These are phyloP conservation scores for Syritta pipiens DNA, from an alignment of 2,888 invertebrate species.

Conservation along the genomic window DNA sequence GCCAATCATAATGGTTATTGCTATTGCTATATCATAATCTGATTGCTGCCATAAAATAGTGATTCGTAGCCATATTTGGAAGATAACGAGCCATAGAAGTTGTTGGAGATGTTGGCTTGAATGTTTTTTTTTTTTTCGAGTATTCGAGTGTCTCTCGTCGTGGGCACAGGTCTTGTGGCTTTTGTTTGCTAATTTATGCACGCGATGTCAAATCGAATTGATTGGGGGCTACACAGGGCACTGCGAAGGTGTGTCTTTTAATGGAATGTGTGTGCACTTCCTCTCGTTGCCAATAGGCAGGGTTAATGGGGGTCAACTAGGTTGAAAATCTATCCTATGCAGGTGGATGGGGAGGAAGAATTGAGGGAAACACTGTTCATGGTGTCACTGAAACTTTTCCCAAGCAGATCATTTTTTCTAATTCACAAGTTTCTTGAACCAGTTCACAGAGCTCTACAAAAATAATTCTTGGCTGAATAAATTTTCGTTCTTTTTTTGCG, in stretches of 20 bases:
- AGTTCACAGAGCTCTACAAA: no score
- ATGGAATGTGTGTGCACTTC: no score
- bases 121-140: not conserved
- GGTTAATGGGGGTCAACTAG: not conserved
- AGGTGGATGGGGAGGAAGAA: no score
- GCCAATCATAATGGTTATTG: slow-evolving; percentile 67
- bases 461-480: no score
- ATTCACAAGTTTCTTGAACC: no score
- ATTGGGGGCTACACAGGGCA: not conserved
- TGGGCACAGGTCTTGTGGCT: no score
- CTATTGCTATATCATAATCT: slow-evolving; percentile 63
- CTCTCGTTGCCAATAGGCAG: not conserved
- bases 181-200: slow-evolving; percentile 12
- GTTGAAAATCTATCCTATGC: not conserved
- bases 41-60: slow-evolving; percentile 58
- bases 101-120: not conserved
- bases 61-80: slow-evolving; percentile 60
- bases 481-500: no score
- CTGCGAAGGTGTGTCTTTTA: not conserved
- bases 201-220: no score
- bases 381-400: no score
- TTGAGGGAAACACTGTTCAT: no score
- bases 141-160: slow-evolving; percentile 2
- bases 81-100: slow-evolving; percentile 44
- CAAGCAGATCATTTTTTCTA: no score